Base-by-base conservation (phyloP, 2,797 vertebrate genomes). In the Novumbra hubbsi region DNA sequence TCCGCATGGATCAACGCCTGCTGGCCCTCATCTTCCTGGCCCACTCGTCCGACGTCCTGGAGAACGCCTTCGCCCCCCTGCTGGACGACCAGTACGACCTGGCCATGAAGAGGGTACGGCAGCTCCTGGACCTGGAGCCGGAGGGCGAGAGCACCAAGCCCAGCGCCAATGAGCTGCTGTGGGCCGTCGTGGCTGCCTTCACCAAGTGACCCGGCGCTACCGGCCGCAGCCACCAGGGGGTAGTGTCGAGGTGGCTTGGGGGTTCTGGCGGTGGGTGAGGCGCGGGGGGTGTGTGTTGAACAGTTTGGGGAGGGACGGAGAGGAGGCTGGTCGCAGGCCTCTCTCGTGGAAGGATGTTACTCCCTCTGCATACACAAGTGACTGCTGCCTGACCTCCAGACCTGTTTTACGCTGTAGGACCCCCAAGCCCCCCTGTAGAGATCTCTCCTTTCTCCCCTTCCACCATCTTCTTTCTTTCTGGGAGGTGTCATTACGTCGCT, bases 51-150 rank as follows among this genome's bases (percentile, higher is more conserved):
- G 97, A 99, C 55, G 97, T 98, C 71, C 92, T 98, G 87, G 97
- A 98, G 90, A 99, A 98, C 24, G 96, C 97, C 32, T 99, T 99
- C 16, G 96, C 96, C 1, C 97, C 97, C 0, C 94, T 98, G 65
- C 83, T 98, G 86, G 97, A 98, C 1, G 96, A 98, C 86, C 97
- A 97, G 85, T 98, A 99, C 19, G 96, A 98, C 88, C 88, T 98
- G 87, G 97, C 97, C 87, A 98, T 97, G 92, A 98, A 97, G 90
- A 95, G 96, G 87, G 96, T 98, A 79, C 92, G 96, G 64, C 96
- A 95, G 88, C 94, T 99, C 49, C 92, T 98, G 38, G 97, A 99
- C 88, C 91, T 98, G 88, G 96, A 99, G 89, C 96, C 96, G 0
- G 97, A 99, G 85, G 94, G 94, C 1, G 96, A 98, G 87, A 96